Percentiles rank a stretch among this genome's conserved stretches.
Evolutionary conservation across 2,113 vertebrate species (phyloP).

Genomic region (Phalacrocorax aristotelis): DNA sequence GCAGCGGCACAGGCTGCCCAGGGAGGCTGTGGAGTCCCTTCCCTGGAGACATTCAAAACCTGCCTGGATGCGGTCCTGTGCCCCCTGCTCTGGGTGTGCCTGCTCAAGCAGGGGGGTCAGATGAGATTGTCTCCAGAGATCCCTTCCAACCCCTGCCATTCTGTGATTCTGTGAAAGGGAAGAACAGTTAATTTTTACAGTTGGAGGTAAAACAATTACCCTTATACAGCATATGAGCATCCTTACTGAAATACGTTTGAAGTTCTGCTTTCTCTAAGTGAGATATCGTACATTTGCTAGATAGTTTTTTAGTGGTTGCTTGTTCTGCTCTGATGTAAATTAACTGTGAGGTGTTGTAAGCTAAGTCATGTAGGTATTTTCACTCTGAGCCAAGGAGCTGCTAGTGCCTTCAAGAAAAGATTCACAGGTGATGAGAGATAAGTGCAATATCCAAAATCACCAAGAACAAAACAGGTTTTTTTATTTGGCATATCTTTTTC

Average conservation of each 20-base stretch:
- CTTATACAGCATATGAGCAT: neutral
- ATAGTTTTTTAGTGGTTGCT: neutral
- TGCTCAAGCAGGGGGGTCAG: too few relatives aligned
- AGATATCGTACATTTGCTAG: neutral
- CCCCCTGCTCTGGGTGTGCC: too few relatives aligned
- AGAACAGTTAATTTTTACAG: neutral
- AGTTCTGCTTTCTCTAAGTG: neutral
- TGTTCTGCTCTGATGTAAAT: neutral
- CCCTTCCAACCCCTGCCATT: too few relatives aligned
- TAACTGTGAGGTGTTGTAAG: neutral
- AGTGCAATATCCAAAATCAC: neutral
- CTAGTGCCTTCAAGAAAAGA: neutral
- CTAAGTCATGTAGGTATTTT: neutral
- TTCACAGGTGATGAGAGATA: neutral
- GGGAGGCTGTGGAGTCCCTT: too few relatives aligned
- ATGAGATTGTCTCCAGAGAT: too few relatives aligned
- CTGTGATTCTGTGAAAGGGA: neutral
- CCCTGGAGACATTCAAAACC: too few relatives aligned
- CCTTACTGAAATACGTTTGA: neutral
- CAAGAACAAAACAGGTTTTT: neutral
- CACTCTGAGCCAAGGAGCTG: neutral
- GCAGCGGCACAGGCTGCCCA: too few relatives aligned
- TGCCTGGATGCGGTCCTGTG: too few relatives aligned
- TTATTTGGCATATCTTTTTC: neutral
- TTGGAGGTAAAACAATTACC: neutral